Evolutionary conservation across 2,797 vertebrate species (phyloP).

Genomic region (Lerista edwardsae): DNA sequence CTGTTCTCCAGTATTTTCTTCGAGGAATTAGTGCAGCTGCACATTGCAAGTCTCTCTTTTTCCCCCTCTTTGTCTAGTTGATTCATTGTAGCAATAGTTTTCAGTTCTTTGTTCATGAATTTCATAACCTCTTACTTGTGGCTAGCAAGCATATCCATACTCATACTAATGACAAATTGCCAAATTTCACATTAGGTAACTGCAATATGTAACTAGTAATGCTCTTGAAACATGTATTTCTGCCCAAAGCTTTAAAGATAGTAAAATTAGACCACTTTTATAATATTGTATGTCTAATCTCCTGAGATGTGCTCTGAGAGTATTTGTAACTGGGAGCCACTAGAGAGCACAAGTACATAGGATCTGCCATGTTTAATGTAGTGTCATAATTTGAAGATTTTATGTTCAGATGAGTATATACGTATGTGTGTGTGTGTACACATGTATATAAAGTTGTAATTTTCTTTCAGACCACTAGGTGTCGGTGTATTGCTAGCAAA

Average conservation of each 20-base stretch:
- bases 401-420: not conserved
- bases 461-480: constrained; percentile 57
- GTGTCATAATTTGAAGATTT: not conserved
- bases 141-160: not conserved
- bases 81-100: not conserved
- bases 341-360: not conserved
- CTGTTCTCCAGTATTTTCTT: not conserved
- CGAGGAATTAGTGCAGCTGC: no score
- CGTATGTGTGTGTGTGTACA: no score
- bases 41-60: not conserved
- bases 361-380: not conserved
- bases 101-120: not conserved
- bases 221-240: not conserved
- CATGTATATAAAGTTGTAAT: constrained; percentile 33
- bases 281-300: not conserved
- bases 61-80: not conserved
- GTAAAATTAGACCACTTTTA: not conserved
- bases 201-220: no score
- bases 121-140: not conserved
- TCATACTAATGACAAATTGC: not conserved
- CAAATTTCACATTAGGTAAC: not conserved
- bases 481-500: constrained; percentile 58
- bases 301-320: not conserved
- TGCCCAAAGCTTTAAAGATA: not conserved
- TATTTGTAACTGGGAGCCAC: not conserved